Evolutionary conservation across 1,140 invertebrate species (phyloP).

Genomic region (Diachasmimorpha longicaudata): DNA sequence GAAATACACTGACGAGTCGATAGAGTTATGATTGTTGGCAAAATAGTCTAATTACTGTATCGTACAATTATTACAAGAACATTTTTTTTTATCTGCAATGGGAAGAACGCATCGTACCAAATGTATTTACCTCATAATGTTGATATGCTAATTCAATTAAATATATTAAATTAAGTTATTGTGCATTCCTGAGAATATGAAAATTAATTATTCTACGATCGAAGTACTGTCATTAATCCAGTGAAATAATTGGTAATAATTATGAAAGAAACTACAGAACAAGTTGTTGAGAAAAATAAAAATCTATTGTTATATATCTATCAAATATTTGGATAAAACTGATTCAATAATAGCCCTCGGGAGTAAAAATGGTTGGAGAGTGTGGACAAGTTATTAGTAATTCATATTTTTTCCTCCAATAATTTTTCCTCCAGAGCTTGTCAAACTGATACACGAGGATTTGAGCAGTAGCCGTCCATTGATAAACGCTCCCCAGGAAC

Average conservation of each 20-base stretch:
- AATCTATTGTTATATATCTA: background rate
- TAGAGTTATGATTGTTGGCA: background rate
- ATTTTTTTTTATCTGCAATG: background rate
- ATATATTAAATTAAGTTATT: background rate
- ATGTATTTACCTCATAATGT: background rate
- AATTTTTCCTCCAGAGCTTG: too few species aligned
- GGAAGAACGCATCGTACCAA: background rate
- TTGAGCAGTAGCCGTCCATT: background rate
- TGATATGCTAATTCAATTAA: conserved; percentile 1
- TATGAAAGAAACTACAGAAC: too few species aligned
- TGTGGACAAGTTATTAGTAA: too few species aligned
- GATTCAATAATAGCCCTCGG: too few species aligned
- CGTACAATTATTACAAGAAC: background rate
- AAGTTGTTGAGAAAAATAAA: background rate
- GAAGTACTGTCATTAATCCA: background rate
- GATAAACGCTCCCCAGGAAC: background rate
- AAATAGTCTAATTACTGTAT: background rate
- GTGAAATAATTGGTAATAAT: too few species aligned
- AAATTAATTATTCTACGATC: background rate
- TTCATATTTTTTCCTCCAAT: too few species aligned
- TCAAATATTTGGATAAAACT: too few species aligned
- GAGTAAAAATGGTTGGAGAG: too few species aligned
- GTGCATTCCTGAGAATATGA: background rate
- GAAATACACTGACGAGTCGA: background rate
- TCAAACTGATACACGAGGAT: background rate